Evolutionary conservation across 2,888 invertebrate genomes (phyloP), one percentile per base, ranked within the genome.

Genomic region (Dryocosmus kuriphilus): DNA sequence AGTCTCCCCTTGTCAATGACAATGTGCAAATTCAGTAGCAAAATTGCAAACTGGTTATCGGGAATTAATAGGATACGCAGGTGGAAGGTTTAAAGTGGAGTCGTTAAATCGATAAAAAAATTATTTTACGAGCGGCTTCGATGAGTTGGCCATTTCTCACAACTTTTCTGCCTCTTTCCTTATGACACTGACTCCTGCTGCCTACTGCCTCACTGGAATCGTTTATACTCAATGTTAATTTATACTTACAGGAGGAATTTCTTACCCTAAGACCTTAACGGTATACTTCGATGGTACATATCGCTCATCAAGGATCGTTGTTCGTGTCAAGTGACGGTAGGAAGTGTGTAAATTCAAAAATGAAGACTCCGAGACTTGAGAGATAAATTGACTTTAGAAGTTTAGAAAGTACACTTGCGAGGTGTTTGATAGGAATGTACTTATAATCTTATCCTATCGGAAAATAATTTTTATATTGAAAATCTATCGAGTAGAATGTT

Each of bases 61-160:
- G 38, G 22, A 65, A 65, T 38, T 63, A 63, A 35, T 35, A 63
- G 38, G 22, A 62, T 62, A 16, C 22, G 22, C 35, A 35, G 11
- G 41, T 22, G 24, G 38, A 38, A 65, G 24, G 24, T 27, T 32
- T n/a, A 32, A 51, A 65, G 51, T 65, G 63, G 22, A 57, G 41
- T 81, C 78, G 78, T 82, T 81, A 81, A 82, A 76, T 81, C 67
- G 67, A 60, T n/a, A 76, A 80, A 78, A 82, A 80, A 82, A 79
- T 75, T 74, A 77, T 77, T 82, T 81, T 81, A 81, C 62, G 79
- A 80, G 55, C 74, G 62, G 24, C 71, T 55, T 77, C 79, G 77
- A 82, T 79, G 79, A 76, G 79, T 79, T 60, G 79, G 60, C 77
- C 75, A 78, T 77, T 80, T 77, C 77, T 41, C 75, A 78, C 60